Evolutionary conservation across 92 coral and sea anemone genomes (phyloP).

Genomic region (Heliopora coerulea): DNA sequence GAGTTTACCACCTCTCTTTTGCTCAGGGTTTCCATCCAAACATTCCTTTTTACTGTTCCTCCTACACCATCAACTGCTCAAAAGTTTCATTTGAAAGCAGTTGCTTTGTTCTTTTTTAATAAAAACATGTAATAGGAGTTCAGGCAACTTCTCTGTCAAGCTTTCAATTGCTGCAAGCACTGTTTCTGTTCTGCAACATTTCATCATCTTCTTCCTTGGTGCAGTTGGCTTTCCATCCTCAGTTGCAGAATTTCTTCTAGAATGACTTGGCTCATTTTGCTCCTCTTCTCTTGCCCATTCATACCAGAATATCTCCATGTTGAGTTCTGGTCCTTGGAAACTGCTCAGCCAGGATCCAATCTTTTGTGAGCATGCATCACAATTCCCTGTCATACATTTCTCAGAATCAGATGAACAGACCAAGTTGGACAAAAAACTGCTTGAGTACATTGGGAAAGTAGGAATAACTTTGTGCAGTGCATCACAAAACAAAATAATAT

Average conservation of each 20-base stretch:
- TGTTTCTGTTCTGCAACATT: constrained; percentile 48
- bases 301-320: constrained; percentile 42
- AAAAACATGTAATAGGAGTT: constrained; percentile 54
- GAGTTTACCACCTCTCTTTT: constrained; percentile 48
- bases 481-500: constrained; percentile 44
- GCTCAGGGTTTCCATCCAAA: constrained; percentile 58
- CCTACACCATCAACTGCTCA: no score
- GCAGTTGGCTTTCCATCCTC: constrained; percentile 19
- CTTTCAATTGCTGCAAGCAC: constrained; percentile 47
- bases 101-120: constrained; percentile 53
- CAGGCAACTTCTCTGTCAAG: constrained; percentile 48
- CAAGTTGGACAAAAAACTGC: constrained; percentile 49
- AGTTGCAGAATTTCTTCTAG: constrained; percentile 14
- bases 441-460: constrained; percentile 52
- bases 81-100: constrained; percentile 48
- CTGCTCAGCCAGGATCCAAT: constrained; percentile 18
- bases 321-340: constrained; percentile 18
- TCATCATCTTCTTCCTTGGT: constrained; percentile 51
- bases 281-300: constrained; percentile 41
- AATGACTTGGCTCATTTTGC: constrained; percentile 18
- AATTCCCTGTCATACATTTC: constrained; percentile 63
- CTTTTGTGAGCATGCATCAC: constrained; percentile 35
- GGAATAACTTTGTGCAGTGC: constrained; percentile 53
- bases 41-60: constrained; percentile 51
- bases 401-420: constrained; percentile 58